phyloP scores from a whole-genome alignment of 2,888 invertebrate species.

The Heteromyza rotundicornis region DNA sequence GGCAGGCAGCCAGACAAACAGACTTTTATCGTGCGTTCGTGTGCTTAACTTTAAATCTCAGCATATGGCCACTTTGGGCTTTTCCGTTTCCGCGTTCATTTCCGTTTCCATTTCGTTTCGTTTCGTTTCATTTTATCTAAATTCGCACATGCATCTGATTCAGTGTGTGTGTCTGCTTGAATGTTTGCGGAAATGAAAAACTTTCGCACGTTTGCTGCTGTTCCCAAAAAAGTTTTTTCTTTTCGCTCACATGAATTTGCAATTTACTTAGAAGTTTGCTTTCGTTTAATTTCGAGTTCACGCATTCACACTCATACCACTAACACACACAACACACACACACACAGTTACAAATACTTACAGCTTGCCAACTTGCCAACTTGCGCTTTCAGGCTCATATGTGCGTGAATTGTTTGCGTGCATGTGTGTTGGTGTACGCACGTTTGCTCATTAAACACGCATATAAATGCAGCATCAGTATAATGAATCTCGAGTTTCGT shows the following conservation, averaged over 20 bases:
- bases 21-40: neutral
- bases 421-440: conserved; percentile 28
- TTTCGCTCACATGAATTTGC: too few species aligned
- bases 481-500: conserved; percentile 26
- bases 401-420: neutral
- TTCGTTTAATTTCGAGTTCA: conserved; percentile 12
- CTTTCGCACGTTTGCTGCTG: conserved; percentile 20
- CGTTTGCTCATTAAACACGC: conserved; percentile 37
- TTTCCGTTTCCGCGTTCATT: conserved; percentile 28
- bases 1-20: neutral
- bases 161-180: neutral
- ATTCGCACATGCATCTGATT: neutral
- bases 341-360: conserved; percentile 5
- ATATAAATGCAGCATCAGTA: conserved; percentile 26
- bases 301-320: conserved; percentile 26
- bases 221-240: neutral
- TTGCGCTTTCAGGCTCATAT: conserved; percentile 11
- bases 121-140: neutral
- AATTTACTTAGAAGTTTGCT: neutral
- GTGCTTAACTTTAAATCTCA: conserved; percentile 40
- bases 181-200: conserved; percentile 28
- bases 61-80: conserved; percentile 41
- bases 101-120: too few species aligned
- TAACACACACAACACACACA: neutral
- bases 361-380: too few species aligned